Percentiles rank a stretch among this genome's conserved stretches.
phyloP scores from a whole-genome alignment of 2,797 vertebrate species.

The Crax fasciolata region DNA sequence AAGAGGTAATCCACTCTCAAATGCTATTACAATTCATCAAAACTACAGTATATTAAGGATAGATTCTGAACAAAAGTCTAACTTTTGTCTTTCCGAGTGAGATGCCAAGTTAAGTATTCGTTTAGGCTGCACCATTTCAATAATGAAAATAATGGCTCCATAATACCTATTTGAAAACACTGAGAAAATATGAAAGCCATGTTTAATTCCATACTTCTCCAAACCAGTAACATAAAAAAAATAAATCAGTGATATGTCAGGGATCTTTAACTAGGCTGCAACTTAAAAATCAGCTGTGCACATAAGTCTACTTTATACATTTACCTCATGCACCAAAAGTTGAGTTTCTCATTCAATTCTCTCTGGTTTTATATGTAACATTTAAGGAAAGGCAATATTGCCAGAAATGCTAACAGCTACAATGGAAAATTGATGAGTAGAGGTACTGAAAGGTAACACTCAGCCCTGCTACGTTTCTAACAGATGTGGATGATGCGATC shows the following conservation, averaged over 20 bases:
- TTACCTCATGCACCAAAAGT: background rate
- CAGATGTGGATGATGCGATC: background rate
- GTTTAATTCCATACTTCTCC: background rate
- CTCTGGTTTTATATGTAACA: background rate
- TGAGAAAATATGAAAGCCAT: background rate
- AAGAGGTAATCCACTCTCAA: conserved; percentile 58
- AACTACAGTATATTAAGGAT: background rate
- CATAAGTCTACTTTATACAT: background rate
- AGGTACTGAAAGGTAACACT: background rate
- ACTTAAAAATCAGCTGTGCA: background rate
- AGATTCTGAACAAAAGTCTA: background rate
- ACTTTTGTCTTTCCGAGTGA: conserved; percentile 29
- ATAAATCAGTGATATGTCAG: background rate
- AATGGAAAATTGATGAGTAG: background rate
- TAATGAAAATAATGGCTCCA: background rate
- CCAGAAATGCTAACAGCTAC: background rate
- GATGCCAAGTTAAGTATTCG: conserved; percentile 10
- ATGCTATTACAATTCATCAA: conserved; percentile 53
- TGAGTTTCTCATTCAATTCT: background rate
- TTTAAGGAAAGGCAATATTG: background rate
- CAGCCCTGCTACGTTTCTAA: background rate
- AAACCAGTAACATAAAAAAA: background rate
- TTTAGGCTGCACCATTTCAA: background rate
- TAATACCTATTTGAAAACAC: background rate
- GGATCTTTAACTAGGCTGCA: background rate